Base-by-base conservation (phyloP, 35 echinoderm and acorn worm species). In the Diadema setosum region DNA sequence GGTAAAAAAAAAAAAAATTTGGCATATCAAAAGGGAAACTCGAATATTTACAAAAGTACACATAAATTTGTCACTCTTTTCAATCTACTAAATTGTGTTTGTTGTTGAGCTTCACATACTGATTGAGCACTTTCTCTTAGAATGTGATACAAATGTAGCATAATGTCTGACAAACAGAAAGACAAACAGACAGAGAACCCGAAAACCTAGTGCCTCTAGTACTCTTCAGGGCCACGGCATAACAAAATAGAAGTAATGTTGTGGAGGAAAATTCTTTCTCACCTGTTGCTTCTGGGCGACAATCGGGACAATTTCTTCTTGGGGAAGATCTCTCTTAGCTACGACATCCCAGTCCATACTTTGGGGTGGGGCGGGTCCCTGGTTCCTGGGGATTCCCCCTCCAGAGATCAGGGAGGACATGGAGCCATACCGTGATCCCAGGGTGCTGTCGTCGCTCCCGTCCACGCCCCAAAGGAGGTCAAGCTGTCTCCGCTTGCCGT, bases 401-500 rank as follows among this genome's bases (percentile, higher is more conserved):
- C 63, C 63, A 2, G 63, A 34, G 37, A 34, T 34, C 63, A 67
- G 26, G 63, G 63, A 67, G 35, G 73, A 78, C 15, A 41, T 78
- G 73, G 73, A 42, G n/a, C n/a, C n/a, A n/a, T n/a, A n/a, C n/a
- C n/a, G n/a, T 26, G 63, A 67, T 26, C 27, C 37, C 3, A 34
- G 63, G 63, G 63, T 67, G 63, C 30, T 33, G 27, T 33, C 63
- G 20, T 24, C 37, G 16, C 82, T 33, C 6, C 52, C 61, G 11
- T 81, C 58, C 5, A 59, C 76, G 45, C 93, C 87, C 83, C 87
- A 93, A 4, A 97, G 78, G 46, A 92, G 86, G 39, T 97, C 95
- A 81, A 97, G 81, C 83, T 97, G 90, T 64, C 91, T 82, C 65
- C 91, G 88, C 46, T 90, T 97, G 43, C 39, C 84, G n/a, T 75